phyloP scores from a whole-genome alignment of 2,888 invertebrate genomes.

The Cryptus viduatorius region DNA sequence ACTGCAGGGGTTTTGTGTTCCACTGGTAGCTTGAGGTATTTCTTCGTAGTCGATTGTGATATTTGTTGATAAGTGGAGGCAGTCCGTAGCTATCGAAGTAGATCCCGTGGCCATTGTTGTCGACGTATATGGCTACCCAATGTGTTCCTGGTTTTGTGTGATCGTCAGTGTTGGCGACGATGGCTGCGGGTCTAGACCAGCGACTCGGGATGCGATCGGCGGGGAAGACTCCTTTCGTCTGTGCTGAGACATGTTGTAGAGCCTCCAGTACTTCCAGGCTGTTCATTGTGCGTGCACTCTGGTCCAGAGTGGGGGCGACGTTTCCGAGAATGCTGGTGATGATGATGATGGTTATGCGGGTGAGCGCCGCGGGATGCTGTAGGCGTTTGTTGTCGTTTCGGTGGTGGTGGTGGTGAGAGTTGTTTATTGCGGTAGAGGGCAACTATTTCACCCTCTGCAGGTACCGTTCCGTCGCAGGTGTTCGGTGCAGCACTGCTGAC shows the following conservation, averaged over 20 bases:
- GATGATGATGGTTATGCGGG: not conserved
- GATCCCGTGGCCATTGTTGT: constrained; percentile 26
- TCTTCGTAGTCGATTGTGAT: constrained; percentile 20
- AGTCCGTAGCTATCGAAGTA: constrained; percentile 63
- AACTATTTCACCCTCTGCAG: not conserved
- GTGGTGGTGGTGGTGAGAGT: not conserved
- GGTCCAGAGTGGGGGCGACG: not conserved
- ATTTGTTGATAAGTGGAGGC: constrained; percentile 29
- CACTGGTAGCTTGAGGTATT: not conserved
- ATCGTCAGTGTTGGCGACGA: constrained; percentile 62
- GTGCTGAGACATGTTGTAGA: constrained; percentile 3
- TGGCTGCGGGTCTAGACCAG: constrained; percentile 48
- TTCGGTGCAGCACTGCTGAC: not conserved
- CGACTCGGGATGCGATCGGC: constrained; percentile 40
- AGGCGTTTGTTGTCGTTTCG: not conserved
- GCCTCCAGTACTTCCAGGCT: constrained; percentile 16
- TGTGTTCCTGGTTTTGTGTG: constrained; percentile 60
- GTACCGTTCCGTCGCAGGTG: constrained; percentile 5
- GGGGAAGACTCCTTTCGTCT: constrained; percentile 22
- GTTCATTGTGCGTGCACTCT: not conserved
- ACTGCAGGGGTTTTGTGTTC: constrained; percentile 6
- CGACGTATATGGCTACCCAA: constrained; percentile 62
- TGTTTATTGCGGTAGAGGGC: not conserved
- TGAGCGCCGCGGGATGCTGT: not conserved
- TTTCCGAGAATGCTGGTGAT: not conserved